Evolutionary conservation across 64 coral and sea anemone genomes (phyloP), one percentile per base, ranked within the genome.

Genomic region (Pachyseris speciosa): DNA sequence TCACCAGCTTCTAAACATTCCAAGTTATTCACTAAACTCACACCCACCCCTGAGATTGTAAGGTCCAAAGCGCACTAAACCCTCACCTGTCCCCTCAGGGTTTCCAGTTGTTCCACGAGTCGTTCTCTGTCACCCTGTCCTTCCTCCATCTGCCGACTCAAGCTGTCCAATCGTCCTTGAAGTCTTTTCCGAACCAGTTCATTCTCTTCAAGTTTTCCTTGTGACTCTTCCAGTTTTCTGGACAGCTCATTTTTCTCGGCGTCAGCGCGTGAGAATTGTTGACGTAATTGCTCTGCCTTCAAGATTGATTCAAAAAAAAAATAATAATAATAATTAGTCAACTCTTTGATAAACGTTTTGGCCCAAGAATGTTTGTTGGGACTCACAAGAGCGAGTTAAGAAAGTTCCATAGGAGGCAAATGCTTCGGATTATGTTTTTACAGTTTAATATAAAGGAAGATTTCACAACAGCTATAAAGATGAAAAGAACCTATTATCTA

Each of bases 61-160:
- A n/a, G n/a, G n/a, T n/a, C n/a, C n/a, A n/a, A n/a, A n/a, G n/a
- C n/a, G n/a, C n/a, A 49, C 20, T 40, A 49, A 50, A 49, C 25
- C 15, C 78, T 64, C 3, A 90, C 96, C 96, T 98, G 94, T 52
- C 86, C 84, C 63, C 94, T 90, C 19, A 99, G 77, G 15, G 84
- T 81, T 30, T 99, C 90, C 39, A 99, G 57, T 80, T 95, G 89
- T 34, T 95, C 89, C 31, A 95, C 49, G 31, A 99, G 47, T 39
- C 90, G 84, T 24, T 99, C 93, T 33, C 74, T 89, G 24, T 99
- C 97, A 10, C 86, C 85, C 53, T 99, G 51, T n/a, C 94, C 97
- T 30, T 93, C 90, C 33, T 93, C 93, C 51, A 92, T 67, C 68
- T 99, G 90, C 30, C 90, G 78, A 64, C 48, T 67, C 45, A 99